Conservation (phyloP, 2,113 vertebrate genomes). For the Elaphurus davidianus region DNA sequence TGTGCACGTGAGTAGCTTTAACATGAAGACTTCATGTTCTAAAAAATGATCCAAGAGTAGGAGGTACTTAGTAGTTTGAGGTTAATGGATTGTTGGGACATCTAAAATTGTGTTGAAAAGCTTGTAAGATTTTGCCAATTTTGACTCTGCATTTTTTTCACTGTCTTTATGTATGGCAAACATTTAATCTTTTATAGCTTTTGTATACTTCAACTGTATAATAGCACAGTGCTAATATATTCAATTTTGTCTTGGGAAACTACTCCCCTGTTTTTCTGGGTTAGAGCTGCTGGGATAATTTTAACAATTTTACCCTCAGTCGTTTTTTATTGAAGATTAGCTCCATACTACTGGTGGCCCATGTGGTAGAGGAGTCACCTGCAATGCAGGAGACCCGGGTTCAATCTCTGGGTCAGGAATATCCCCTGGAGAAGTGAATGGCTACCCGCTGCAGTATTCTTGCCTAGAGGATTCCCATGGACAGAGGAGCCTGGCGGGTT, state of each 20-base stretch:
- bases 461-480: not conserved
- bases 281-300: not conserved
- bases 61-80: not conserved
- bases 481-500: not conserved
- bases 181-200: conserved; percentile 8
- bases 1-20: not conserved
- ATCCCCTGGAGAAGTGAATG: not conserved
- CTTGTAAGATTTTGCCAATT: not conserved
- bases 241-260: conserved; percentile 4
- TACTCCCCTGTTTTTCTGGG: not conserved
- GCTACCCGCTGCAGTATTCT: not conserved
- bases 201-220: not conserved
- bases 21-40: not conserved
- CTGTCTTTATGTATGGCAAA: not conserved
- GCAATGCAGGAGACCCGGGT: not conserved
- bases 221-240: not conserved
- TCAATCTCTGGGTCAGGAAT: not conserved
- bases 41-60: not conserved
- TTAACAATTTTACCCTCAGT: not conserved
- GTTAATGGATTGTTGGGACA: not conserved
- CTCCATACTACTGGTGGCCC: not conserved
- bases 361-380: not conserved
- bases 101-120: not conserved
- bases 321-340: not conserved
- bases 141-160: conserved; percentile 9